phyloP scores from a whole-genome alignment of 2,797 vertebrate genomes.

The Sebastes vulpes region DNA sequence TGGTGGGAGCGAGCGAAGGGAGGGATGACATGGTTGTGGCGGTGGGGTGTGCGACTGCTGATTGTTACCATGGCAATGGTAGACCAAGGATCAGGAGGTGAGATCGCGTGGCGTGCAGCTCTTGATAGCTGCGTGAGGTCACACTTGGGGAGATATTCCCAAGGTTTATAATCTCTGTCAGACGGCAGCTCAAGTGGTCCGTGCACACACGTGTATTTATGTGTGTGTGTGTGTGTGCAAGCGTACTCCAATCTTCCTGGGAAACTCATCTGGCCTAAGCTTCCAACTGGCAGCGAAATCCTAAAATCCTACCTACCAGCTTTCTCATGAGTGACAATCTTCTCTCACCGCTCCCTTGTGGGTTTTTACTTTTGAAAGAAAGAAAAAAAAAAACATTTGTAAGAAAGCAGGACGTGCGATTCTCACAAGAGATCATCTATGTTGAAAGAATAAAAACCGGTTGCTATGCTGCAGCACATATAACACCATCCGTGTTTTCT shows the following conservation, averaged over 20 bases:
- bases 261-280: conserved; percentile 82
- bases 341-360: conserved; percentile 49
- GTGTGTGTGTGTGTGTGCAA: conserved; percentile 8
- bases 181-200: conserved; percentile 58
- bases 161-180: conserved; percentile 78
- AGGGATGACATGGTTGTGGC: conserved; percentile 8
- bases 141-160: conserved; percentile 68
- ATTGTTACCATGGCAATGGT: conserved; percentile 78
- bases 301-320: conserved; percentile 73
- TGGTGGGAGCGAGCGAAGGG: conserved; percentile 11
- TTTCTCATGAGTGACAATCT: conserved; percentile 79
- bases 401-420: conserved; percentile 30
- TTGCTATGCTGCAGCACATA: conserved; percentile 17
- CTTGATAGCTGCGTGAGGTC: conserved; percentile 72
- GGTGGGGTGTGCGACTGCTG: conserved; percentile 27
- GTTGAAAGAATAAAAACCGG: conserved; percentile 27
- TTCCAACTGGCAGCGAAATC: conserved; percentile 74
- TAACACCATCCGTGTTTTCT: conserved; percentile 20
- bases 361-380: conserved; percentile 38
- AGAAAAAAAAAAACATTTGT: background rate
- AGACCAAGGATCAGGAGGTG: conserved; percentile 71
- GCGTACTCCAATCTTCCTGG: conserved; percentile 64
- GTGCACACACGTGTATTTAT: conserved; percentile 26
- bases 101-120: conserved; percentile 58
- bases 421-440: conserved; percentile 37